Base-by-base conservation (phyloP, 2,888 invertebrate species). In the Drosophila suboccidentalis region DNA sequence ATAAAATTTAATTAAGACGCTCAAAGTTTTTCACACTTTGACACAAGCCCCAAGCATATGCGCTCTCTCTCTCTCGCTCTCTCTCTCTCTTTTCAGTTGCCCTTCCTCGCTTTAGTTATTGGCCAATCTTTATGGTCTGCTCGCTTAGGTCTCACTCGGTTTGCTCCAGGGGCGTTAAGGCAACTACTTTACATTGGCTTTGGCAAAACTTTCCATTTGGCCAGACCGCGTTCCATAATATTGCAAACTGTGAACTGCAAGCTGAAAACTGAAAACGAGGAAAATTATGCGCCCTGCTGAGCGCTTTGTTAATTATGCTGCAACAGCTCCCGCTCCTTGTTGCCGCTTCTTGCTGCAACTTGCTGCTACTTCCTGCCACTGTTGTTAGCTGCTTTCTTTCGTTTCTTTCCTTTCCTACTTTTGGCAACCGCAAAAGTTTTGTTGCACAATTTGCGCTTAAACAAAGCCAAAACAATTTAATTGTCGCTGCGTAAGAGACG, bases 401-500 rank as follows among this genome's bases (percentile, higher is more conserved):
- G 73, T 75, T 70, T 38, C 59, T 75, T 38, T 26, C 62, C 75
- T 77, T 71, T 26, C 62, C 75, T 77, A 69, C 59, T 75, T 38
- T 38, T 71, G 57, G 68, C 73, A 71, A 76, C 86, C 83, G 75
- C 83, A 78, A 85, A 83, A 85, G 71, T 83, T 83, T 83, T 83
- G 85, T 84, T 84, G 86, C 86, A 82, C 82, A 87, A 86, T 82
- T 86, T 85, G 71, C 72, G 77, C 80, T 85, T 71, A 83, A 85
- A 82, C 82, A 81, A 87, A 87, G 81, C 85, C 83, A 87, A 80
- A 87, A 86, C 83, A 86, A 85, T 82, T 86, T 87, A 86, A 86
- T 86, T 86, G 85, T 81, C 80, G 79, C 82, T 67, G 46, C 71
- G 62, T 67, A 72, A 67, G 71, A 64, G 68, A 54, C 71, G 46